Percentiles rank a stretch among this genome's conserved stretches.
Evolutionary conservation across 37 sponge, comb jelly and placozoan species (phyloP).

Genomic region (Hexactinellida sp.): DNA sequence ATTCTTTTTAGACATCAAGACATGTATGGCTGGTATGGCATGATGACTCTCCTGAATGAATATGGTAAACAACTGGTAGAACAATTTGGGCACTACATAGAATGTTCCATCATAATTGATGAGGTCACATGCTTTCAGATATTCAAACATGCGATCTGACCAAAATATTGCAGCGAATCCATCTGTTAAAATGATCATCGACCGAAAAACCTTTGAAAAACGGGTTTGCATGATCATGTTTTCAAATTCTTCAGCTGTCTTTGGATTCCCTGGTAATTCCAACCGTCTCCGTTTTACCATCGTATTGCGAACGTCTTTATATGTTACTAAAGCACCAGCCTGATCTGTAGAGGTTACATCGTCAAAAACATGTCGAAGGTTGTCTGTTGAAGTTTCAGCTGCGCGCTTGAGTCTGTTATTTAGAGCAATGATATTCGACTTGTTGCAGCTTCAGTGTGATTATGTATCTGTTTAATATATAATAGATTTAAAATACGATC

Average conservation of each 20-base stretch:
- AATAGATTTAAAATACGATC: not conserved
- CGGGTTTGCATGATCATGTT: not conserved
- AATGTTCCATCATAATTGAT: not conserved
- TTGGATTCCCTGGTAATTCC: not conserved
- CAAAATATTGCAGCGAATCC: slow-evolving; percentile 13
- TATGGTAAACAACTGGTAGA: not conserved
- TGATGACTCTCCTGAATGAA: slow-evolving; percentile 7
- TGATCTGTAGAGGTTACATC: not conserved
- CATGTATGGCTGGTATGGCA: not conserved
- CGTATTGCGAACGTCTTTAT: not conserved
- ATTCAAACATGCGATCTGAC: not conserved
- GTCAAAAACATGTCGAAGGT: not conserved
- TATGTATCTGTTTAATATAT: not conserved
- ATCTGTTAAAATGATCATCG: not conserved
- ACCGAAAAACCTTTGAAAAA: not conserved
- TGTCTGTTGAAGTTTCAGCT: not conserved
- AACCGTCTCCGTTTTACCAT: not conserved
- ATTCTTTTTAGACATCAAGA: slow-evolving; percentile 3
- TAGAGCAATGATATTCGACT: not conserved
- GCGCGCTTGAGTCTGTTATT: not conserved
- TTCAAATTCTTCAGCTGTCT: slow-evolving; percentile 5
- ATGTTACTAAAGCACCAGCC: slow-evolving; percentile 1
- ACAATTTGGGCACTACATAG: not conserved
- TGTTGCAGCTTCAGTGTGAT: not conserved
- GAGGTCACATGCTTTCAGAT: not conserved